Percentiles rank a stretch among this genome's conserved stretches.
phyloP scores from a whole-genome alignment of 2,888 invertebrate genomes.

The Cancer borealis region DNA sequence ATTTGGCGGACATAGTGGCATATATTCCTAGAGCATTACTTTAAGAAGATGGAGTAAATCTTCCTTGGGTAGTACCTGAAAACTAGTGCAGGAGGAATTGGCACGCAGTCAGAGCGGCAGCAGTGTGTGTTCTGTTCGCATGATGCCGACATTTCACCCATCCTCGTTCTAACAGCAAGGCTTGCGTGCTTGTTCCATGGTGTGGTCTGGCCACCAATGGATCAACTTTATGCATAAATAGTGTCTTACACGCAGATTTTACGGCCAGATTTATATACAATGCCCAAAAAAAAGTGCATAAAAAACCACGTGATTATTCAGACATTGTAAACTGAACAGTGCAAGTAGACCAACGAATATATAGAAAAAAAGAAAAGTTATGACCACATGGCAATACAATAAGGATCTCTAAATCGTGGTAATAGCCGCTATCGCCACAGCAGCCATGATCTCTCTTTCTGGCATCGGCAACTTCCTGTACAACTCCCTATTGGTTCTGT shows the following conservation, averaged over 20 bases:
- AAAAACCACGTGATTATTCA: neutral
- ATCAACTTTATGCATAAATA: neutral
- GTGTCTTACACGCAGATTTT: neutral
- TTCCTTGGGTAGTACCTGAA: neutral
- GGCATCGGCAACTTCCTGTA: constrained; percentile 78
- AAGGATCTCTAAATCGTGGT: neutral
- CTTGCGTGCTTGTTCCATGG: neutral
- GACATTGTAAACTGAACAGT: neutral
- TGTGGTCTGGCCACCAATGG: neutral
- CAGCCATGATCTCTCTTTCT: constrained; percentile 68
- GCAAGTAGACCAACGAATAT: neutral
- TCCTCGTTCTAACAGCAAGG: neutral
- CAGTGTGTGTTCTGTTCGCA: neutral
- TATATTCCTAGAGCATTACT: too few relatives aligned
- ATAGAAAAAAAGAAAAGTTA: neutral
- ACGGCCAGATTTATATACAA: neutral
- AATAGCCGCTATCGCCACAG: neutral
- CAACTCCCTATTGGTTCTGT: constrained; percentile 78
- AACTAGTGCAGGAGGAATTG: neutral
- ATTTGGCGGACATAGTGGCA: neutral
- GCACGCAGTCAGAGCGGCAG: neutral
- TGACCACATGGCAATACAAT: neutral
- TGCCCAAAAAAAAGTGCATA: neutral
- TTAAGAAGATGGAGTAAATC: too few relatives aligned
- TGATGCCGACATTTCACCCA: neutral